These are phyloP conservation scores for Drosophila picticornis DNA, from an alignment of 2,888 invertebrate species.

Conservation along the genomic window DNA sequence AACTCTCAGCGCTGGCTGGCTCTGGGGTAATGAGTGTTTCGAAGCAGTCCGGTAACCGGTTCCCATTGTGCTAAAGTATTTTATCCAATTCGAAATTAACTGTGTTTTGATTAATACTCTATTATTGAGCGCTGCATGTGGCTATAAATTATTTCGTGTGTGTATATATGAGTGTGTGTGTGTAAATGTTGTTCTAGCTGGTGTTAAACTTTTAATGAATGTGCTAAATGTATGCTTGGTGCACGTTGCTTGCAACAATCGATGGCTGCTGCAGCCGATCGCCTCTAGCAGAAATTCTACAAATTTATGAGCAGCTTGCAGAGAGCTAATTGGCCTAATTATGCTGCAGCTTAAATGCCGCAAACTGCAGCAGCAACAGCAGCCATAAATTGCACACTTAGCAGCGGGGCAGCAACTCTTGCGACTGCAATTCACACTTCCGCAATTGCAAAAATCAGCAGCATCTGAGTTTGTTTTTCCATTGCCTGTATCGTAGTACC, in stretches of 20 bases:
- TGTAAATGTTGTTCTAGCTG: slow-evolving; percentile 22
- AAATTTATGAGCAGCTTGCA: slow-evolving; percentile 72
- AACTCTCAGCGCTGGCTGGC: slow-evolving; percentile 20
- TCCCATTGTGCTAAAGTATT: slow-evolving; percentile 47
- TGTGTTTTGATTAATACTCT: slow-evolving; percentile 77
- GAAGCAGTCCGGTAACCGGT: slow-evolving; percentile 55
- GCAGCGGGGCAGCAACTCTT: slow-evolving; percentile 22
- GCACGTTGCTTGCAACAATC: slow-evolving; percentile 15
- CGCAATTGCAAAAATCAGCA: slow-evolving; percentile 47
- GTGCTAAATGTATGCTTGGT: slow-evolving; percentile 53
- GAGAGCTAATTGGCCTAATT: slow-evolving; percentile 75
- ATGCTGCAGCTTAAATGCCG: slow-evolving; percentile 53
- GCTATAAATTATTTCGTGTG: slow-evolving; percentile 48
- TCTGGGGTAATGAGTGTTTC: slow-evolving; percentile 55
- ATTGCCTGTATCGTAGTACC: slow-evolving; percentile 24
- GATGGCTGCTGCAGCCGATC: slow-evolving; percentile 43
- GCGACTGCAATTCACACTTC: slow-evolving; percentile 71
- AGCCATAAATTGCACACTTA: slow-evolving; percentile 50
- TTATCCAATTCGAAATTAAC: slow-evolving; percentile 75
- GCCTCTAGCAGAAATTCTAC: slow-evolving; percentile 60
- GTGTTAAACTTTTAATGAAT: slow-evolving; percentile 66
- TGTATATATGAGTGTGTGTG: not conserved
- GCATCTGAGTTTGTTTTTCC: slow-evolving; percentile 49
- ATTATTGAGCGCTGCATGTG: slow-evolving; percentile 74
- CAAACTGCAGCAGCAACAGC: slow-evolving; percentile 23